Evolutionary conservation across 2,888 invertebrate genomes (phyloP).

Genomic region (Labia minor): DNA sequence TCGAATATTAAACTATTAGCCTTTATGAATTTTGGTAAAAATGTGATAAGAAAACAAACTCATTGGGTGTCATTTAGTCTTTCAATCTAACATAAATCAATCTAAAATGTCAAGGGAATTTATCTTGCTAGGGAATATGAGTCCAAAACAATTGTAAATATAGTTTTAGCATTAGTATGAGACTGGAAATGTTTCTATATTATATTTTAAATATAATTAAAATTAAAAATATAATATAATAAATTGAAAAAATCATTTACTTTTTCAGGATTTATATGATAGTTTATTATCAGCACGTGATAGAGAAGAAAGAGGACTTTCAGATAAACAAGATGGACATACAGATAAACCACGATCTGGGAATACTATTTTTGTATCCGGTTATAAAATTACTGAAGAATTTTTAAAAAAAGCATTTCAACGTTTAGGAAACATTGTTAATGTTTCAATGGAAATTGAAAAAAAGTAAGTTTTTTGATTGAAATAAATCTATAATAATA

Average conservation of each 20-base stretch:
- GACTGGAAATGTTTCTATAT: too few relatives aligned
- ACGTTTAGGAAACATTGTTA: constrained; percentile 62
- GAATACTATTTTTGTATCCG: constrained; percentile 72
- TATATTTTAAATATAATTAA: too few relatives aligned
- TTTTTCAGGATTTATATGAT: constrained; percentile 55
- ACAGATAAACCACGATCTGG: constrained; percentile 59
- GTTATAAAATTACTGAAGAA: constrained; percentile 68
- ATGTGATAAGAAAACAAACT: constrained; percentile 15
- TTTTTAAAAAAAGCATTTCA: constrained; percentile 64
- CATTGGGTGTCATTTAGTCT: too few relatives aligned
- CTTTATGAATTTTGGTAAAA: constrained; percentile 25
- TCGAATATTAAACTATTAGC: constrained; percentile 19
- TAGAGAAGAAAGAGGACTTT: constrained; percentile 46
- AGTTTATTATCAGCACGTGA: constrained; percentile 60
- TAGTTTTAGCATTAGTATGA: too few relatives aligned
- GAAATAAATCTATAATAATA: constrained; percentile 17
- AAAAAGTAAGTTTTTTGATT: constrained; percentile 53
- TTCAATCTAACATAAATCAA: too few relatives aligned
- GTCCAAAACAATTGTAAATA: too few relatives aligned
- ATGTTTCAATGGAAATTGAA: constrained; percentile 73
- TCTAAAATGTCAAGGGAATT: too few relatives aligned
- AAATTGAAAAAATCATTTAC: too few relatives aligned
- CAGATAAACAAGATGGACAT: constrained; percentile 26
- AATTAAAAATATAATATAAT: too few relatives aligned
- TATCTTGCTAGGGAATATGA: too few relatives aligned